A percentile compares a stretch with the other conserved stretches of the same genome.
Evolutionary conservation across 2,113 vertebrate genomes (phyloP).

Genomic region (Microcebus lehilahytsara): DNA sequence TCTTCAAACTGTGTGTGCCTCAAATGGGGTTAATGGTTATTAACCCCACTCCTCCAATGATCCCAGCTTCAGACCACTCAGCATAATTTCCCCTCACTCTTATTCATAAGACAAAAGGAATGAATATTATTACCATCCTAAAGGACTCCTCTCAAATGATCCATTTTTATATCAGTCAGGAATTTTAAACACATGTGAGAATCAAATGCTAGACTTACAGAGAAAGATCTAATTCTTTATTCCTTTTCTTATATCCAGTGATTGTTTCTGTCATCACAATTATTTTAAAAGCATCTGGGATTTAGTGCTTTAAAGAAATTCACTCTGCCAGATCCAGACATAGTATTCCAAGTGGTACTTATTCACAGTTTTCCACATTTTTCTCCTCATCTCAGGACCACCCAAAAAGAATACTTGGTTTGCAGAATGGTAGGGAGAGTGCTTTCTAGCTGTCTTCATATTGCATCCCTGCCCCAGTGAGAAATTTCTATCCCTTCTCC

Average conservation of each 20-base stretch:
- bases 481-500: background rate
- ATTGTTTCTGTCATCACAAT: conserved; percentile 73
- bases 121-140: conserved; percentile 49
- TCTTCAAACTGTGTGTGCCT: background rate
- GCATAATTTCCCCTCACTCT: background rate
- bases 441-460: background rate
- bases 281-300: conserved; percentile 70
- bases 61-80: background rate
- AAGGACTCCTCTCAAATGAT: conserved; percentile 46
- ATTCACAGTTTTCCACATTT: conserved; percentile 13
- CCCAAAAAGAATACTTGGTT: background rate
- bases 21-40: background rate
- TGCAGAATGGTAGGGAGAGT: background rate
- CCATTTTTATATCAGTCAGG: conserved; percentile 62
- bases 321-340: conserved; percentile 41
- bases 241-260: conserved; percentile 64
- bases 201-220: conserved; percentile 42
- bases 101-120: conserved; percentile 43
- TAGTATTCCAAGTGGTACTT: conserved; percentile 32
- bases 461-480: background rate
- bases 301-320: conserved; percentile 54
- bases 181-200: conserved; percentile 75
- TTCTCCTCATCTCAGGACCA: background rate
- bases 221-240: conserved; percentile 68
- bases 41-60: background rate